Conservation (phyloP, 2,888 invertebrate genomes). For the Arctia plantaginis region DNA sequence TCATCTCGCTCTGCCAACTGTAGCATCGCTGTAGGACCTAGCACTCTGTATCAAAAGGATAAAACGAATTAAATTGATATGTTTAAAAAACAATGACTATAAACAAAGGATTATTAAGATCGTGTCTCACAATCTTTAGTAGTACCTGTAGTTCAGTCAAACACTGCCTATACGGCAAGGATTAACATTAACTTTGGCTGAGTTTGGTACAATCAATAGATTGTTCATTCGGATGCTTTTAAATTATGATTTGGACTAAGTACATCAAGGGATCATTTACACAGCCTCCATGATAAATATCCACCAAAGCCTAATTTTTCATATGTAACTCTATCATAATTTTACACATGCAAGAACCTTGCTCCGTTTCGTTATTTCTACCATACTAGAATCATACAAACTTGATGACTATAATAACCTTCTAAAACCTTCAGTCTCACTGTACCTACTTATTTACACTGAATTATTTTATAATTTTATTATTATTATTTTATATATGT, state of each 20-base stretch:
- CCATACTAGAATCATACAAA: neutral
- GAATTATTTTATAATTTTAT: neutral
- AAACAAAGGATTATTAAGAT: neutral
- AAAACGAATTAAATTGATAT: neutral
- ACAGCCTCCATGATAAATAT: neutral
- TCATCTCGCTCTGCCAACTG: slow-evolving; percentile 91
- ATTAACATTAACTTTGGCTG: neutral
- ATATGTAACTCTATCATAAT: neutral
- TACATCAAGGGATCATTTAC: neutral
- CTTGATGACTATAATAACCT: too few species aligned
- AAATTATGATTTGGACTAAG: neutral
- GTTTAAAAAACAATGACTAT: neutral
- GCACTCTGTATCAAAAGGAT: slow-evolving; percentile 84
- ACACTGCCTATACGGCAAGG: neutral
- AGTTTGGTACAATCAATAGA: neutral
- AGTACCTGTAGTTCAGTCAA: neutral
- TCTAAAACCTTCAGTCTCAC: neutral
- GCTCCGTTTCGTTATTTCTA: neutral
- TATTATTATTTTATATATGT: neutral
- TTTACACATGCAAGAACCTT: slow-evolving; percentile 1
- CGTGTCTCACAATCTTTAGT: too few species aligned
- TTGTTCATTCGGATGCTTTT: neutral
- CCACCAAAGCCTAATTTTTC: neutral
- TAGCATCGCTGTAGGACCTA: slow-evolving; percentile 93
- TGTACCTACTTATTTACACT: neutral